Evolutionary conservation across 2,113 vertebrate species (phyloP).

Genomic region (human): GRCh38 chr1:60624001-60624500

Average conservation of each 20-base stretch:
- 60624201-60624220: neutral
- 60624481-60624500: slow-evolving; percentile 68
- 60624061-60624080: neutral
- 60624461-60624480: slow-evolving; percentile 44
- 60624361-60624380: neutral
- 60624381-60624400: neutral
- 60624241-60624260: neutral
- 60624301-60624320: neutral
- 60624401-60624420: neutral
- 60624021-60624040: neutral
- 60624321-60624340: neutral
- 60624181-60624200: too few relatives aligned
- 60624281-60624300: neutral
- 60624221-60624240: neutral
- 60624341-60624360: neutral
- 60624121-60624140: slow-evolving; percentile 10
- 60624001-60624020: neutral
- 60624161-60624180: neutral
- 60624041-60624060: neutral
- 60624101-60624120: neutral
- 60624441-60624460: slow-evolving; percentile 56
- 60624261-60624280: neutral
- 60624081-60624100: slow-evolving; percentile 6
- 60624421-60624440: slow-evolving; percentile 28
- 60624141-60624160: slow-evolving; percentile 25